phyloP scores from a whole-genome alignment of 2,797 vertebrate genomes.

The Clarias fuscus region DNA sequence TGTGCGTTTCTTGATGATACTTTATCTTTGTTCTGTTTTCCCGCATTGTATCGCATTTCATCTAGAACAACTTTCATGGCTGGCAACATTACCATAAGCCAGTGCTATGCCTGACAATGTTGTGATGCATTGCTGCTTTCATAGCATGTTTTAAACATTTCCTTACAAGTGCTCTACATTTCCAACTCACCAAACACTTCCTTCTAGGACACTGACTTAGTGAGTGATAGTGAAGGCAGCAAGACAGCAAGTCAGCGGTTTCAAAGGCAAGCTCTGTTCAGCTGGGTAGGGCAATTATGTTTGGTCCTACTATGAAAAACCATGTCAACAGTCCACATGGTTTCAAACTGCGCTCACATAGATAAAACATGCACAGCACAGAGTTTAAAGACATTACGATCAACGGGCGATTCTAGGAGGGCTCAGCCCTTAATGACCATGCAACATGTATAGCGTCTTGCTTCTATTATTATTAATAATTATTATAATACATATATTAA shows the following conservation, averaged over 20 bases:
- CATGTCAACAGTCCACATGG: not conserved
- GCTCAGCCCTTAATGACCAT: too few species aligned
- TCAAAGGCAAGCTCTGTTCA: not conserved
- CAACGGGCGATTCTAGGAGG: too few species aligned
- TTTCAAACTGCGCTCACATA: too few species aligned
- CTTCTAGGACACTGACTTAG: not conserved
- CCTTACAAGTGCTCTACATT: slow-evolving; percentile 1
- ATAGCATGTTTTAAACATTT: slow-evolving; percentile 18
- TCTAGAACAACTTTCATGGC: not conserved
- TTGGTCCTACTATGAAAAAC: not conserved
- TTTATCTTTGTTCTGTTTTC: not conserved
- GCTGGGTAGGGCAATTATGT: not conserved
- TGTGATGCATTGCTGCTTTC: not conserved
- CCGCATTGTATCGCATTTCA: not conserved
- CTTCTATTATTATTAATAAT: too few species aligned
- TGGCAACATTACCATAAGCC: not conserved
- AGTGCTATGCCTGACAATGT: not conserved
- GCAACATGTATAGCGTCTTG: too few species aligned
- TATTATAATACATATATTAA: too few species aligned
- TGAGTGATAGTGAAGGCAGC: not conserved
- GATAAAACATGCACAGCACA: not conserved
- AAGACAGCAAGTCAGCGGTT: not conserved
- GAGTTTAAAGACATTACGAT: not conserved
- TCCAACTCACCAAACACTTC: not conserved
- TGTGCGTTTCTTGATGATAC: not conserved